Evolutionary conservation across 2,113 vertebrate species (phyloP), one percentile per base, ranked within the genome.

Genomic region (Myxocyprinus asiaticus): DNA sequence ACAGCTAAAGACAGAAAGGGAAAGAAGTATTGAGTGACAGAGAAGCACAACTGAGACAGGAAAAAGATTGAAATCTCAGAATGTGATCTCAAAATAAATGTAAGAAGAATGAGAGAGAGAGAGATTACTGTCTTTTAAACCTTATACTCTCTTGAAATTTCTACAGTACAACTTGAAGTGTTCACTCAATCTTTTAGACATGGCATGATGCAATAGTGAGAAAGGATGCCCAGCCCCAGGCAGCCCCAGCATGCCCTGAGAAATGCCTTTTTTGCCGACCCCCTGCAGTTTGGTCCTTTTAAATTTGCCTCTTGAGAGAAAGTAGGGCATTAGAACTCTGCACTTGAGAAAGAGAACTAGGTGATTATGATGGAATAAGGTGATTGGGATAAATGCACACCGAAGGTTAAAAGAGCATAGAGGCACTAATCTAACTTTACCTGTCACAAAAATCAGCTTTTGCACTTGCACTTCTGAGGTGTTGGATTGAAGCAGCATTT

Each of bases 171-270:
- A n/a, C 86, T 59, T 55, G n/a, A 82, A 80, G 83, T 83, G 88
- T 89, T 87, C 87, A 90, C 88, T 89, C 89, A 86, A 84, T 83
- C 85, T 83, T 33, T 88, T 83, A 80, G 87, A 82, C 86, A 88
- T 88, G 85, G 64, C 80, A n/a, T 93, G 92, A 92, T 92, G 91
- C 91, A 92, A 93, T 83, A 33, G 78, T 79, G 79, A 82, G 89
- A 90, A 90, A 92, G 89, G 86, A 73, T 89, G 86, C 80, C 89
- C 86, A 15, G 84, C 72, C 58, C 17, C 81, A 86, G 82, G 86
- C 50, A 84, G 58, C 75, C 88, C 89, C 69, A 79, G 84, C 86
- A 86, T 76, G 74, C 81, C 86, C 88, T 69, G 76, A 88, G 86
- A 81, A 83, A 78, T 4, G 79, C 74, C 83, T 86, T 85, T 79